A percentile compares a stretch with the other conserved stretches of the same genome.
phyloP scores from a whole-genome alignment of 2,797 vertebrate genomes.

The Sebastes variabilis region DNA sequence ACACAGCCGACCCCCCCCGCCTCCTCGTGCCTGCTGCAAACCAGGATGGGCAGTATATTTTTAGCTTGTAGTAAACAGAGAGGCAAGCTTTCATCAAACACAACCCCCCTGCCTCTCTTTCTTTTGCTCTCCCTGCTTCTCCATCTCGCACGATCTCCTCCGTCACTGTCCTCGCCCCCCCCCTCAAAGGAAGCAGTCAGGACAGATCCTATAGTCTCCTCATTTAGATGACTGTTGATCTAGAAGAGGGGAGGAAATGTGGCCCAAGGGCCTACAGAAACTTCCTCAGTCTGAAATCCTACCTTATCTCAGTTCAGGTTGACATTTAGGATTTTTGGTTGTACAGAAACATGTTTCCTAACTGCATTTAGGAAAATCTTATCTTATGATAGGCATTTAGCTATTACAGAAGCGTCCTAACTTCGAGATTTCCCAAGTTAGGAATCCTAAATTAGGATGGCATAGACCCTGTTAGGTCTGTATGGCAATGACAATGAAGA shows the following conservation, averaged over 20 bases:
- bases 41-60: slow-evolving; percentile 72
- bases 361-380: not conserved
- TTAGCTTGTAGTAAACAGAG: slow-evolving; percentile 79
- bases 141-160: slow-evolving; percentile 7
- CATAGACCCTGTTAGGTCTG: not conserved
- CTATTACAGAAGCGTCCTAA: not conserved
- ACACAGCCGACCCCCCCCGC: not conserved
- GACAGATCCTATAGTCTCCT: slow-evolving; percentile 33
- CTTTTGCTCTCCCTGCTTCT: slow-evolving; percentile 40
- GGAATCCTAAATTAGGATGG: not conserved
- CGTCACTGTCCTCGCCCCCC: not conserved
- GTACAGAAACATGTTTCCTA: not conserved
- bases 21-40: slow-evolving; percentile 34
- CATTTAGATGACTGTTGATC: slow-evolving; percentile 44
- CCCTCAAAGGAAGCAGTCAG: slow-evolving; percentile 45
- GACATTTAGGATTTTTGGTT: not conserved
- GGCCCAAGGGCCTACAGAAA: not conserved
- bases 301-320: not conserved
- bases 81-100: slow-evolving; percentile 65
- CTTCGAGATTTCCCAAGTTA: not conserved
- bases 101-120: slow-evolving; percentile 8
- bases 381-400: not conserved
- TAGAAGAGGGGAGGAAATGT: slow-evolving; percentile 39
- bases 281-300: not conserved
- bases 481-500: not conserved